Evolutionary conservation across 2,113 vertebrate species (phyloP).

Genomic region (Brachyhypopomus gauderio): DNA sequence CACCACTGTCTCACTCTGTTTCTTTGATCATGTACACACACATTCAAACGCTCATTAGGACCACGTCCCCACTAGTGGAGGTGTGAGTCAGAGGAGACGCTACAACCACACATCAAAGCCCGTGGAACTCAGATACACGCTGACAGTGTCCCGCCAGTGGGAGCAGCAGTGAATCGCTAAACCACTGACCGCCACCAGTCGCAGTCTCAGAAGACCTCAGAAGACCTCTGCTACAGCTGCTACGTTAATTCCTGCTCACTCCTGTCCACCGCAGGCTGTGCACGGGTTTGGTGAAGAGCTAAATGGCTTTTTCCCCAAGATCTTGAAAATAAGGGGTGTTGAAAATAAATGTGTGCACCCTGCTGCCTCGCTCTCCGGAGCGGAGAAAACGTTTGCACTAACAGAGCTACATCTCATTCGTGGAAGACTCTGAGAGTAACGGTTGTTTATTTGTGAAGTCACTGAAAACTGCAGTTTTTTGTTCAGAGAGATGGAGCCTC

Average conservation of each 20-base stretch:
- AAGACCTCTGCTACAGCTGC: neutral
- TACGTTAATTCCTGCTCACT: constrained; percentile 2
- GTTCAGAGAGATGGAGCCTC: constrained; percentile 8
- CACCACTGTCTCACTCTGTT: constrained; percentile 20
- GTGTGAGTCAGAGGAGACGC: constrained; percentile 42
- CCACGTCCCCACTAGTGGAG: constrained; percentile 37
- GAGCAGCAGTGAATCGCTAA: neutral
- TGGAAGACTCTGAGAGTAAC: constrained; percentile 25
- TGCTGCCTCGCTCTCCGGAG: constrained; percentile 3
- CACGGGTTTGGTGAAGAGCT: too few species aligned
- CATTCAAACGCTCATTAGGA: constrained; percentile 36
- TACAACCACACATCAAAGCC: constrained; percentile 41
- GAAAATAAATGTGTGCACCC: neutral
- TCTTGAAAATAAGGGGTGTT: too few species aligned
- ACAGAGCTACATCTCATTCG: constrained; percentile 9
- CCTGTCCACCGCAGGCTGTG: neutral
- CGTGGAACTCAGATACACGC: constrained; percentile 13
- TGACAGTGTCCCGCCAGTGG: neutral
- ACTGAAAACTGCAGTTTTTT: constrained; percentile 35
- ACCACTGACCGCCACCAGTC: constrained; percentile 6
- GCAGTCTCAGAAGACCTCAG: constrained; percentile 19
- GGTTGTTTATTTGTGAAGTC: constrained; percentile 34
- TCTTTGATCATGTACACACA: constrained; percentile 15
- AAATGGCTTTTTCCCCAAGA: too few species aligned
- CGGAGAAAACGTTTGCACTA: constrained; percentile 44